Evolutionary conservation across 1,140 invertebrate species (phyloP).

Genomic region (Drosophila tropicalis): DNA sequence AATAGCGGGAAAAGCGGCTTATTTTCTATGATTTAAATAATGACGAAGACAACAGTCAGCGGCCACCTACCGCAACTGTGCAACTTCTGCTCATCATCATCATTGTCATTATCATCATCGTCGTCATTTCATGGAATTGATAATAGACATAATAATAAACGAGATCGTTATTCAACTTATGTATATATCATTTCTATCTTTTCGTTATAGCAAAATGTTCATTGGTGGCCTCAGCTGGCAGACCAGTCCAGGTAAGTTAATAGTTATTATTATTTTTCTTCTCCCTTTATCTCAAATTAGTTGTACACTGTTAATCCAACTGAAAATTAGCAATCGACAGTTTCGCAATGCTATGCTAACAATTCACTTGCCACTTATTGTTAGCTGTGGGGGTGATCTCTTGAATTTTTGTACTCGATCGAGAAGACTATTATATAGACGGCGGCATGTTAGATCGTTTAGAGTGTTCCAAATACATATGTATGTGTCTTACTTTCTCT

Average conservation of each 20-base stretch:
- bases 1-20: slow-evolving; percentile 78
- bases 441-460: too few relatives aligned
- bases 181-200: slow-evolving; percentile 67
- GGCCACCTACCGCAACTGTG: slow-evolving; percentile 43
- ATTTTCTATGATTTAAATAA: slow-evolving; percentile 82
- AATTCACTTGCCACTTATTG: slow-evolving; percentile 2
- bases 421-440: too few relatives aligned
- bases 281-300: slow-evolving; percentile 49
- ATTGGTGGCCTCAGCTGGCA: slow-evolving; percentile 99
- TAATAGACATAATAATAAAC: neutral
- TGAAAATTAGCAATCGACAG: slow-evolving; percentile 46
- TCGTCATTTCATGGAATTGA: slow-evolving; percentile 18
- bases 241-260: slow-evolving; percentile 97
- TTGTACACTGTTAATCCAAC: slow-evolving; percentile 37
- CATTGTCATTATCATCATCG: slow-evolving; percentile 21
- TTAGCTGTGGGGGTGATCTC: too few relatives aligned
- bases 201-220: slow-evolving; percentile 99
- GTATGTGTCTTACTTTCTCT: too few relatives aligned
- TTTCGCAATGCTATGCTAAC: slow-evolving; percentile 48
- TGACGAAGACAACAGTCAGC: slow-evolving; percentile 71
- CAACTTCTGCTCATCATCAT: slow-evolving; percentile 37
- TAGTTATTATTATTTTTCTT: slow-evolving; percentile 13
- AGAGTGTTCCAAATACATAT: too few relatives aligned
- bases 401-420: too few relatives aligned
- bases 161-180: slow-evolving; percentile 6